phyloP scores from a whole-genome alignment of 2,797 vertebrate species.

The Nyctibius grandis region DNA sequence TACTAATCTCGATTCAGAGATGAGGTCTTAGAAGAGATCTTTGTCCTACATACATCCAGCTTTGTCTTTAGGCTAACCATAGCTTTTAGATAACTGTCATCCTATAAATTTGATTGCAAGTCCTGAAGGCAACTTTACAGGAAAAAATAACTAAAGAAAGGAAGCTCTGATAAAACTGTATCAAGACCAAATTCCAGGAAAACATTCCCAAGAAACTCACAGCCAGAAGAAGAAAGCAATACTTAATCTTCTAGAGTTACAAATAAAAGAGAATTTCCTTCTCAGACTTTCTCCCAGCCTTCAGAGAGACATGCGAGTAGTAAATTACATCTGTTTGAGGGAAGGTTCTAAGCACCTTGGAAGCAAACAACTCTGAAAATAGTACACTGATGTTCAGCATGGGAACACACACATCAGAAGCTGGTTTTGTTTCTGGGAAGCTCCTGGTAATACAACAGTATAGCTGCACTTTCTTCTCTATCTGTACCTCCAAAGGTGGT shows the following conservation, averaged over 20 bases:
- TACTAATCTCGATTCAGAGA: neutral
- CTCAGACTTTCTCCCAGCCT: neutral
- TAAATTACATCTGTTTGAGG: slow-evolving; percentile 7
- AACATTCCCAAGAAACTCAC: neutral
- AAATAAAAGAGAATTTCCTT: neutral
- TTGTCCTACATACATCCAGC: neutral
- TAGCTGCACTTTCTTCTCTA: neutral
- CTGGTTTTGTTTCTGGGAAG: slow-evolving; percentile 9
- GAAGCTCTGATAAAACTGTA: neutral
- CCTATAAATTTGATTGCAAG: neutral
- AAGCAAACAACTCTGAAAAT: slow-evolving; percentile 26
- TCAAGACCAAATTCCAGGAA: neutral
- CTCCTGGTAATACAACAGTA: neutral
- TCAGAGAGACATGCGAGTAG: neutral
- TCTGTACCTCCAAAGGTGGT: neutral
- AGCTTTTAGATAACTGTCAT: neutral
- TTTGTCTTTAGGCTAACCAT: neutral
- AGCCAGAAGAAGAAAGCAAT: neutral
- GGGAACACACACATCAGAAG: neutral
- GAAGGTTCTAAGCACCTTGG: slow-evolving; percentile 1
- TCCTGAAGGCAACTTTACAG: neutral
- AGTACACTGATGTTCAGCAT: neutral
- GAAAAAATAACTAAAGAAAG: neutral
- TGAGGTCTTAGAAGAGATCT: neutral
- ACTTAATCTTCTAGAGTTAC: neutral